Conservation (phyloP, 2,797 vertebrate genomes). For the Hippocampus kuda region DNA sequence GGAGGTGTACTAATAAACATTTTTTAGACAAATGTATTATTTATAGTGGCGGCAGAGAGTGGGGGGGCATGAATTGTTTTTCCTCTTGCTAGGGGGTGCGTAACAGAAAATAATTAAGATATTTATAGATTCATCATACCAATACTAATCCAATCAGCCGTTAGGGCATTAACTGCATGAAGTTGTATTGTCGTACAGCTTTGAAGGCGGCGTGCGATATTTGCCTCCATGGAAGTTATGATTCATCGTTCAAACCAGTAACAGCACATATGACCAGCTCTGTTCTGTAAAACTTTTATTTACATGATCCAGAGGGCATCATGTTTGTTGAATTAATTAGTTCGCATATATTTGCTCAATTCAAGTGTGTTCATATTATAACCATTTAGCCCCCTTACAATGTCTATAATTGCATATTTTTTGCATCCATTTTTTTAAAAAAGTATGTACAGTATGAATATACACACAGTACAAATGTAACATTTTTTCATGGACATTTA, state of each 20-base stretch:
- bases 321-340: too few relatives aligned
- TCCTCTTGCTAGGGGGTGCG: too few relatives aligned
- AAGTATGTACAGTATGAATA: too few relatives aligned
- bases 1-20: too few relatives aligned
- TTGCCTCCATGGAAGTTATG: neutral
- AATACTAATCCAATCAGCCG: neutral
- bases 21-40: too few relatives aligned
- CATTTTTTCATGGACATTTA: neutral
- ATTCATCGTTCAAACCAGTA: neutral
- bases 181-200: neutral
- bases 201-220: conserved; percentile 4
- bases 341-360: neutral
- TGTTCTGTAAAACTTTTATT: neutral
- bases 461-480: too few relatives aligned
- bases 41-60: too few relatives aligned
- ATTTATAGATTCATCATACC: neutral
- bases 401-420: too few relatives aligned
- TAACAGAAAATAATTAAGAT: too few relatives aligned
- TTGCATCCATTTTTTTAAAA: too few relatives aligned
- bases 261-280: neutral
- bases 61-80: too few relatives aligned
- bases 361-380: neutral
- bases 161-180: neutral
- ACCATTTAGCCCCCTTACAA: too few relatives aligned
- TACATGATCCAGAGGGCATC: neutral